phyloP scores from a whole-genome alignment of 2,797 vertebrate genomes.

The Fratercula arctica region DNA sequence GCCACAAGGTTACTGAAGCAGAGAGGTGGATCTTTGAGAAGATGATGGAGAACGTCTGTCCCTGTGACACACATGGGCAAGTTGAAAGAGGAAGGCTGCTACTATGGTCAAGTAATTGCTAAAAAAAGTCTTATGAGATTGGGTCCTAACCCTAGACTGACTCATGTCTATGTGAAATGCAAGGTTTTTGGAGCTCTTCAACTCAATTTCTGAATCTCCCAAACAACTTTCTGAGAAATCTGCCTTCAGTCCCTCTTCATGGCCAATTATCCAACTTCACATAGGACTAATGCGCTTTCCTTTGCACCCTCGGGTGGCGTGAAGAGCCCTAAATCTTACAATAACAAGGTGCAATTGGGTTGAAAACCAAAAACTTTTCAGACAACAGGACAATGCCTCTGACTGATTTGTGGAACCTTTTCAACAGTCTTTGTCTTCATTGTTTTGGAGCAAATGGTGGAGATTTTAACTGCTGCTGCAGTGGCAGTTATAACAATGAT shows the following conservation, averaged over 20 bases:
- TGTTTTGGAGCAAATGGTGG: neutral
- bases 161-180: neutral
- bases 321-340: neutral
- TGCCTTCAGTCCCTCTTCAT: neutral
- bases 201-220: neutral
- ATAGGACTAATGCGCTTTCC: neutral
- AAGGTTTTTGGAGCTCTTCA: neutral
- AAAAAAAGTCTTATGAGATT: neutral
- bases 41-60: neutral
- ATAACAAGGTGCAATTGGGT: neutral
- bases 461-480: neutral
- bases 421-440: neutral
- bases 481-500: neutral
- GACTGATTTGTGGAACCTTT: neutral
- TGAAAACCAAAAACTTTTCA: neutral
- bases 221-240: neutral
- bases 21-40: neutral
- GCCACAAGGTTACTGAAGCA: accelerated
- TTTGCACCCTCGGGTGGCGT: neutral
- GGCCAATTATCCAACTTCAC: neutral
- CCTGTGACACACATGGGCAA: neutral
- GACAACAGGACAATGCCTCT: neutral
- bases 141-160: neutral
- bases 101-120: neutral
- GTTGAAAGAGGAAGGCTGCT: neutral